Evolutionary conservation across 2,888 invertebrate species (phyloP).

Genomic region (Mesopsocus fuscifrons): DNA sequence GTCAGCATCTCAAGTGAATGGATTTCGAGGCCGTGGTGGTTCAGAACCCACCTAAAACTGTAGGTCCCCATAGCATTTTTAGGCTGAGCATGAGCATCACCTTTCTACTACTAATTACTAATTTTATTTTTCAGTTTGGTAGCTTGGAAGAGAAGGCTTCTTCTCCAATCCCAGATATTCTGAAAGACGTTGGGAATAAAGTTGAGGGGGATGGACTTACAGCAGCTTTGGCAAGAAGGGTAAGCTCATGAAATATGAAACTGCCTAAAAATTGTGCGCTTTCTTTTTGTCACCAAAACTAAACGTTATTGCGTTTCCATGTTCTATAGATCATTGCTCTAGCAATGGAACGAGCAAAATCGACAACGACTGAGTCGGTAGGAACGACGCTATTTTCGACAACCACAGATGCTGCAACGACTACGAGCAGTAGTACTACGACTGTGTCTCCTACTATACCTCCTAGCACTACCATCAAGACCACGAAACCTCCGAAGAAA

Average conservation of each 20-base stretch:
- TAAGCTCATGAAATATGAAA: constrained; percentile 3
- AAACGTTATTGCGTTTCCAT: no score
- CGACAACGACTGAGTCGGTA: neutral
- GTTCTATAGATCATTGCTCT: constrained; percentile 37
- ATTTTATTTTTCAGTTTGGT: constrained; percentile 6
- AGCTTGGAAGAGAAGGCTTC: constrained; percentile 5
- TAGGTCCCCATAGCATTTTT: no score
- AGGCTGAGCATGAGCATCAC: no score
- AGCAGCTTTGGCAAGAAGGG: constrained; percentile 8
- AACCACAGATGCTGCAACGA: constrained; percentile 24
- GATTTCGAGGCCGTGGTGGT: no score
- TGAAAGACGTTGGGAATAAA: constrained; percentile 3
- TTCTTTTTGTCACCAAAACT: no score
- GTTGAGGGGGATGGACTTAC: constrained; percentile 7
- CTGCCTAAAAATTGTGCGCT: no score
- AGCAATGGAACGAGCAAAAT: constrained; percentile 33
- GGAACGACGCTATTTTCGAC: constrained; percentile 18
- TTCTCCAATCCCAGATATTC: constrained; percentile 7
- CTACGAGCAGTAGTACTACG: constrained; percentile 24
- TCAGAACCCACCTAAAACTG: no score
- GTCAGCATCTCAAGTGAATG: no score
- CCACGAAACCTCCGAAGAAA: constrained; percentile 11
- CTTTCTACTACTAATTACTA: no score
- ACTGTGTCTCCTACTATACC: constrained; percentile 13
- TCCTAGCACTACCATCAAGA: constrained; percentile 11